Conservation (phyloP, 2,113 vertebrate genomes). For the Xyrauchen texanus region DNA sequence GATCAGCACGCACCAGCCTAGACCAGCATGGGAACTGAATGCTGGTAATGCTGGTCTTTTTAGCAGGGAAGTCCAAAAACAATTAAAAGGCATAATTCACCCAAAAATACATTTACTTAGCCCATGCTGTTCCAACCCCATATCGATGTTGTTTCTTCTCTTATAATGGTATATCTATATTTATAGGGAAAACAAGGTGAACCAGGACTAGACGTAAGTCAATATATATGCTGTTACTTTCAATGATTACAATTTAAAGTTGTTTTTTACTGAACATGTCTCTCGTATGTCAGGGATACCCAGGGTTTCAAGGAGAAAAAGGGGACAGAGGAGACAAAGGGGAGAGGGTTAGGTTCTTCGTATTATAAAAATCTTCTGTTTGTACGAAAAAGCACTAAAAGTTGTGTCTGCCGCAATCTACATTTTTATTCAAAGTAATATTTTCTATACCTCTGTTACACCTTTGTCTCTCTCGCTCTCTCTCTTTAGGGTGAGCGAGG, state of each 20-base stretch:
- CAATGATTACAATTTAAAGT: background rate
- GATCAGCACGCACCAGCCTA: no score
- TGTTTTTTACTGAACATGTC: conserved; percentile 21
- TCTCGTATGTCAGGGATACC: conserved; percentile 82
- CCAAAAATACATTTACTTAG: background rate
- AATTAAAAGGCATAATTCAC: no score
- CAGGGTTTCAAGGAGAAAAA: conserved; percentile 88
- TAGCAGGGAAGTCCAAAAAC: no score
- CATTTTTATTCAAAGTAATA: no score
- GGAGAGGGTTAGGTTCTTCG: conserved; percentile 81
- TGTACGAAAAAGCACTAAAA: no score
- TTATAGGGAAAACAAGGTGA: conserved; percentile 88
- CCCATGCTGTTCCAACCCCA: no score
- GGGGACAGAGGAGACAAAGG: conserved; percentile 87
- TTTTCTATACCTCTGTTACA: background rate
- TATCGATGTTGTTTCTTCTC: background rate
- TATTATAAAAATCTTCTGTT: background rate
- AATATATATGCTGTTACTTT: background rate
- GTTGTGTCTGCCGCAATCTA: no score
- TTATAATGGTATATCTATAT: conserved; percentile 39
- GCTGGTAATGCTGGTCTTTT: no score
- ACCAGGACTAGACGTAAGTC: conserved; percentile 92
- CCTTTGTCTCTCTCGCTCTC: background rate
- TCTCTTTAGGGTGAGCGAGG: conserved; percentile 86
- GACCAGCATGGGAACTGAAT: no score